These are phyloP conservation scores for Cistogaster globosa DNA, from an alignment of 2,888 invertebrate genomes.

Conservation along the genomic window DNA sequence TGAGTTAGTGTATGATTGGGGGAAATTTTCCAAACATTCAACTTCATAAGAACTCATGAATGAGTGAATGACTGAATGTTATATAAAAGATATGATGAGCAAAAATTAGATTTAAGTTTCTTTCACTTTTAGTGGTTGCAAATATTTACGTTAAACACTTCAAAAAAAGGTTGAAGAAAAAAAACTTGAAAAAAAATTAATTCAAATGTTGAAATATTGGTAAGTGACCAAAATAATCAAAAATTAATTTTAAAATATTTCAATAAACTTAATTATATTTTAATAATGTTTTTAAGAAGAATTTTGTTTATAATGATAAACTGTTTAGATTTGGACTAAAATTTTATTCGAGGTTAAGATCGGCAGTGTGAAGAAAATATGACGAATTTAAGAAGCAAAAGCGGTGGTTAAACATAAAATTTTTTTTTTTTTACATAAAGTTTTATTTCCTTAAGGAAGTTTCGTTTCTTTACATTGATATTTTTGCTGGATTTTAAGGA, in stretches of 20 bases:
- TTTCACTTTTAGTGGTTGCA: not conserved
- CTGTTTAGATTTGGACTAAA: too few relatives aligned
- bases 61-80: conserved; percentile 28
- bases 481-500: too few relatives aligned
- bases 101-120: not conserved
- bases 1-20: conserved; percentile 42
- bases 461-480: too few relatives aligned
- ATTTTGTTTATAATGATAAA: too few relatives aligned
- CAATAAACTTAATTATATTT: conserved; percentile 4
- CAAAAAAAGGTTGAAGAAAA: not conserved
- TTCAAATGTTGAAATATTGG: conserved; percentile 32
- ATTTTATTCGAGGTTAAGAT: too few relatives aligned
- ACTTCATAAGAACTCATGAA: conserved; percentile 16
- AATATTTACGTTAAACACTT: conserved; percentile 14
- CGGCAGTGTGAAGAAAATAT: too few relatives aligned
- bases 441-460: too few relatives aligned
- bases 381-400: too few relatives aligned
- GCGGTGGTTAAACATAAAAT: too few relatives aligned
- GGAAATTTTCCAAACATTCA: conserved; percentile 36
- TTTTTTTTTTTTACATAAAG: too few relatives aligned
- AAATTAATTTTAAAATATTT: conserved; percentile 25
- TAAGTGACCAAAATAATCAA: conserved; percentile 46
- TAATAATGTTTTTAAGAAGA: too few relatives aligned
- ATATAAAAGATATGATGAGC: conserved; percentile 1
- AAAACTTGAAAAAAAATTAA: not conserved